Base-by-base conservation (phyloP, 2,797 vertebrate genomes). In the Remorina albescens region DNA sequence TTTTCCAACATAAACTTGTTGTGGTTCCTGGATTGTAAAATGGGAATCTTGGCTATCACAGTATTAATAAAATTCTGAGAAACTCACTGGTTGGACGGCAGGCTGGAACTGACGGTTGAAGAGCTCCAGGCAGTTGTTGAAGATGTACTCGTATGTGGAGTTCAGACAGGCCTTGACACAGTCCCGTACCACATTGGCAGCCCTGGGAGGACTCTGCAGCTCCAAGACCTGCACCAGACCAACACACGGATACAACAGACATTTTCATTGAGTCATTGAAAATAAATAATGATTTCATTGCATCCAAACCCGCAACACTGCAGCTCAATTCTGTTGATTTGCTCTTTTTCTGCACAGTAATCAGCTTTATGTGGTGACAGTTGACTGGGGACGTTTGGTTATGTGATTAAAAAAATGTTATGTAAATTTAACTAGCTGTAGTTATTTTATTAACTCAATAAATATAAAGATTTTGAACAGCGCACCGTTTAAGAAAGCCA, bases 111-210 rank as follows among this genome's bases (percentile, higher is more conserved):
- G 97, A 9, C 81, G 95, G 90, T 94, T 98, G 89, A 99, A 99
- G 37, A 99, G 94, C 76, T 99, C 97, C 36, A 96, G 95, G 65
- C 97, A 99, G 76, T 99, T 99, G 93, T 98, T 98, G 94, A 99
- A 99, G 93, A 99, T 98, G 89, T 98, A 99, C 78, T 99, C 97
- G 0, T 99, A 99, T 37, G 97, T 99, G 72, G 98, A 99, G 88
- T 99, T 98, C 80, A 98, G 95, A 46, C 97, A 99, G 54, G 98
- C 98, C 83, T 98, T 99, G 59, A 99, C 97, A 61, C 98, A 99
- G 83, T 98, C 97, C 62, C 95, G 96, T 49, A 99, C 98, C 64
- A 99, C 97, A 26, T 96, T 96, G 64, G 97, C 96, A 6, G 98
- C 98, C 57, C 97, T 93, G n/a, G 98, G 98, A 2, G 98, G 98